Conservation (phyloP, 2,888 invertebrate genomes). For the Fragum whitleyi region DNA sequence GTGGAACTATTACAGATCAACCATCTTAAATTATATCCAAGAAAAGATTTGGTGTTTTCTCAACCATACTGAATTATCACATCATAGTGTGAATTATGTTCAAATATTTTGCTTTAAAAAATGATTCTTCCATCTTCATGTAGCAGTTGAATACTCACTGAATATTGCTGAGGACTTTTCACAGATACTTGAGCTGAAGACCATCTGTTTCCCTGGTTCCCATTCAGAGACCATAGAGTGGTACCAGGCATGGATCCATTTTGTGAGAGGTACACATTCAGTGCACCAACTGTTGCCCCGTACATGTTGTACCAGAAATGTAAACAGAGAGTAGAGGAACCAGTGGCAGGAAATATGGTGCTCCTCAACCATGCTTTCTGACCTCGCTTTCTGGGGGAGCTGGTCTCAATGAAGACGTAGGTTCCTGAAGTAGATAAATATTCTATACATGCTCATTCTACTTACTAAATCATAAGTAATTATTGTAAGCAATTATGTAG, state of each 20-base stretch:
- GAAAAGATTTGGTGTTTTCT: too few species aligned
- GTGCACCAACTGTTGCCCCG: constrained; percentile 77
- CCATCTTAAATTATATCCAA: too few species aligned
- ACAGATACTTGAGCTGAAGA: constrained; percentile 72
- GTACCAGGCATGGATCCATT: constrained; percentile 69
- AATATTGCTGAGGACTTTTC: constrained; percentile 66
- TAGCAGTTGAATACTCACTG: constrained; percentile 56
- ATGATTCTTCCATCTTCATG: too few species aligned
- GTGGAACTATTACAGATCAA: too few species aligned
- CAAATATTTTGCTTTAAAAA: too few species aligned
- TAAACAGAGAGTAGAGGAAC: constrained; percentile 72
- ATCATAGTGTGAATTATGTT: too few species aligned
- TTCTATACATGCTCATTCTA: too few species aligned
- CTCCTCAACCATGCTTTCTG: constrained; percentile 78
- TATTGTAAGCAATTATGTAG: too few species aligned
- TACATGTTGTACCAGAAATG: constrained; percentile 83
- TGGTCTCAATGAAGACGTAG: constrained; percentile 79
- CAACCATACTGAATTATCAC: too few species aligned
- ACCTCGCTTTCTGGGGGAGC: constrained; percentile 68
- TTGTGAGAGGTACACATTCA: constrained; percentile 74
- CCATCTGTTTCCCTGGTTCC: constrained; percentile 75
- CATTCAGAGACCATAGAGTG: constrained; percentile 74
- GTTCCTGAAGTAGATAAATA: constrained; percentile 37
- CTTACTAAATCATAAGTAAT: too few species aligned
- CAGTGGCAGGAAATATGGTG: constrained; percentile 67